Base-by-base conservation (phyloP, 1,140 invertebrate genomes). In the Pollicipes pollicipes region DNA sequence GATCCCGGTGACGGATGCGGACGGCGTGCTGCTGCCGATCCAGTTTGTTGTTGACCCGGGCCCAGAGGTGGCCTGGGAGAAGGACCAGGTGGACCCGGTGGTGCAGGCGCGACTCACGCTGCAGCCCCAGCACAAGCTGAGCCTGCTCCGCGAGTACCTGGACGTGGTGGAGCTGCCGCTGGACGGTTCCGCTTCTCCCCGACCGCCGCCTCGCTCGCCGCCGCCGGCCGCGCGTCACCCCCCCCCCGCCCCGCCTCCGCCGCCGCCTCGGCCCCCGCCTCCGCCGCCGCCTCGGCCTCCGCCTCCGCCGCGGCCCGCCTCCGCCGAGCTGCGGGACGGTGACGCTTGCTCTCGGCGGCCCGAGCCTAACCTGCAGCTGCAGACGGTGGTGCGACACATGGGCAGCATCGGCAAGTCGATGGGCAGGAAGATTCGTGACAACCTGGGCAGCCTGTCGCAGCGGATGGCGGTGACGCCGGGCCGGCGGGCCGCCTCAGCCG, bases 31-130 rank as follows among this genome's bases (percentile, higher is more conserved):
- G 66, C 79, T 92, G n/a, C 87, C 88, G 35, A 81, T 91, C 74
- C 87, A 92, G 75, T 95, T 94, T 80, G 85, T 84, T 72, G 85
- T 91, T 45, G 92, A 95, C 81, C 92, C 92, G 0, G 90, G 90
- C 29, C 83, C 86, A 67, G 83, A 88, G 70, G 88, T 88, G 81
- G 81, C 83, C 71, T 90, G 88, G 88, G 83, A 81, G 67, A 73
- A 73, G 58, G 84, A 83, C 74, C 84, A 84, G 21, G 81, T 83
- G 45, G 82, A 83, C 77, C 71, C 75, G 37, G 30, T 72, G 27
- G 69, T 78, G 32, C 75, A 79, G 64, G 70, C 77, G 37, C 77
- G 76, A 63, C 71, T 79, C 28, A 78, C 75, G 66, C 72, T 79
- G 58, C 77, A 82, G 35, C 70, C 45, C 21, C 66, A 72, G 77